Conservation (phyloP, 2,888 invertebrate genomes). For the Pristionchus mayeri region DNA sequence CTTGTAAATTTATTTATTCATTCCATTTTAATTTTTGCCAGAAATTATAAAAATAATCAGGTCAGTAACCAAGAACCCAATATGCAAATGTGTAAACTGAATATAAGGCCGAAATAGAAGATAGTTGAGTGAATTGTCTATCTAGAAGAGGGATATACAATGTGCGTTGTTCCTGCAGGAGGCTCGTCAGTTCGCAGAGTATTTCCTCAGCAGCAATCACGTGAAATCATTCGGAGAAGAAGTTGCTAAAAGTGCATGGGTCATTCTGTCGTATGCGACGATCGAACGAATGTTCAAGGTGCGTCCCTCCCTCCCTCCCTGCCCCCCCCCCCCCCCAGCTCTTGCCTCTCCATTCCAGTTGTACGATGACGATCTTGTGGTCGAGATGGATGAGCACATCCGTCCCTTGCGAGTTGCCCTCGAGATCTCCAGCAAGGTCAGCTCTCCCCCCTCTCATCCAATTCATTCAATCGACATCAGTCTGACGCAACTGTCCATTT, state of each 20-base stretch:
- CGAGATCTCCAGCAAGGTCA: neutral
- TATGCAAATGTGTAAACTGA: no score
- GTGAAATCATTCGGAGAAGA: conserved; percentile 8
- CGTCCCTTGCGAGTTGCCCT: conserved; percentile 39
- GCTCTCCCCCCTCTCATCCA: neutral
- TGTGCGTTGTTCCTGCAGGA: no score
- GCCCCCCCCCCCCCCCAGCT: neutral
- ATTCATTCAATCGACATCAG: neutral
- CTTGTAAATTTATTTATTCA: neutral
- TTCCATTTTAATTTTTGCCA: neutral
- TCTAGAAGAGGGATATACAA: neutral
- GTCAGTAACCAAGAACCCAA: no score
- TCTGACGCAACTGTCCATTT: conserved; percentile 53
- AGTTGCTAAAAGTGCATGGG: conserved; percentile 1
- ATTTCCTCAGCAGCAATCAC: conserved; percentile 29
- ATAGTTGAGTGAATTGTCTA: no score
- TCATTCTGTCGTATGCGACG: conserved; percentile 1
- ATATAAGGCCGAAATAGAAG: no score
- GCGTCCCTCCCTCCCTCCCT: neutral
- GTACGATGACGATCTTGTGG: conserved; percentile 43
- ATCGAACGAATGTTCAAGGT: conserved; percentile 40
- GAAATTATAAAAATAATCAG: no score
- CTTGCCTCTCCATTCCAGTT: no score
- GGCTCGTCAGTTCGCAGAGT: neutral
- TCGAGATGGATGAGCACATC: conserved; percentile 11